Evolutionary conservation across 2,113 vertebrate genomes (phyloP), one percentile per base, ranked within the genome.

Genomic region (Rhinolophus sinicus): DNA sequence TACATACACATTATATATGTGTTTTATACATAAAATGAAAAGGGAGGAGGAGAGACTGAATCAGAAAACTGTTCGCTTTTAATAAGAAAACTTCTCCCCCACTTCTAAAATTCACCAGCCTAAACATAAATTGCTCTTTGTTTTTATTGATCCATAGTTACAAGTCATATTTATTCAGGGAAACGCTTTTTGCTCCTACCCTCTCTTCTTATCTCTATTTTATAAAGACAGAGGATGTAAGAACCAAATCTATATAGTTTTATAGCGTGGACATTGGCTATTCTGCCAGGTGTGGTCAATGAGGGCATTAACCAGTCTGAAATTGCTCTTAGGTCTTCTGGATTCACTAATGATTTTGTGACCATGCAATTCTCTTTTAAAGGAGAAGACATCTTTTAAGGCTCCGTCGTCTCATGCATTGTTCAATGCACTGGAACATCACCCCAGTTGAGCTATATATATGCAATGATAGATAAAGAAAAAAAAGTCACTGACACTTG

Each of bases 401-500:
- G 30, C 16, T 88, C 44, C 60, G 16, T 18, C 28, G 88, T 88
- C 96, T 97, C 95, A 98, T 86, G 92, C 93, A 97, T 85, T 86
- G 30, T 94, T 98, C 90, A 95, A 88, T 93, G 86, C 85, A 87
- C 96, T 88, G 95, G 96, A 97, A 83, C 84, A 94, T 92, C 86
- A 94, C 72, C 97, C 47, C 87, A 96, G 94, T 90, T 76, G 88
- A 93, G 93, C 93, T 91, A 73, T 94, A 94, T 97, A 44, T 44
- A 44, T 44, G 40, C 40, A 44, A 44, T 44, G 40, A 44, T 44
- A 44, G 40, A 44, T 44, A 44, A 92, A 97, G 86, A 98, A 95
- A 97, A 98, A 97, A 93, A 70, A 94, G 54, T 85, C 88, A 98
- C 94, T 97, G 95, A 97, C 82, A 83, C 35, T 94, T 98, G 92